These are phyloP conservation scores for Phycodurus eques DNA, from an alignment of 2,113 vertebrate species.

Conservation along the genomic window DNA sequence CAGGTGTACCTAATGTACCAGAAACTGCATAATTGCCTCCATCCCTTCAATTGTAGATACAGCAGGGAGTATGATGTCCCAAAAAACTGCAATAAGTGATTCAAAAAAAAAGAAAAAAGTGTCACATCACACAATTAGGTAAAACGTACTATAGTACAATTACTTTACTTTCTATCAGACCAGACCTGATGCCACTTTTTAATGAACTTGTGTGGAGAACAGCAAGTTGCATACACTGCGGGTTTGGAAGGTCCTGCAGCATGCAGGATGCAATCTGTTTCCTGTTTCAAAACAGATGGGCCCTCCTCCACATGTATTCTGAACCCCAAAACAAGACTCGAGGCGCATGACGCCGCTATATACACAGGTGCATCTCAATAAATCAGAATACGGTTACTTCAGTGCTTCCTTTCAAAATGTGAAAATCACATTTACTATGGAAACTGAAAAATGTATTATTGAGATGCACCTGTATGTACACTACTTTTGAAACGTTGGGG, in stretches of 20 bases:
- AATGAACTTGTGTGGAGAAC: conserved; percentile 43
- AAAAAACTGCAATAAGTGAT: background rate
- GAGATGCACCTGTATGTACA: background rate
- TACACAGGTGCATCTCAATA: background rate
- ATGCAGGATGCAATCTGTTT: conserved; percentile 74
- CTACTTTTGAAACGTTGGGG: background rate
- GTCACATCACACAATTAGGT: no score
- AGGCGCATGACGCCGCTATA: background rate
- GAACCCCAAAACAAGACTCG: conserved; percentile 25
- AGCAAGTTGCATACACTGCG: conserved; percentile 39
- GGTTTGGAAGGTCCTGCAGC: conserved; percentile 56
- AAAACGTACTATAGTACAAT: background rate
- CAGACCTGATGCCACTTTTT: conserved; percentile 32
- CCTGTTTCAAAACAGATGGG: conserved; percentile 73
- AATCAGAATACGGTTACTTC: background rate
- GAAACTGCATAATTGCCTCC: no score
- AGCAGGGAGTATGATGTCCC: background rate
- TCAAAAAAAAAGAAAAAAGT: no score
- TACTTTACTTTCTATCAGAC: background rate
- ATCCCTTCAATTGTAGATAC: no score
- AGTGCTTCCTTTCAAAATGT: no score
- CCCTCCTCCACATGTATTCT: conserved; percentile 48
- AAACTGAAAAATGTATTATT: no score
- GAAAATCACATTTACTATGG: no score
- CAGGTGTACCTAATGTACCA: no score